These are phyloP conservation scores for Psilanteris sp. DNA, from an alignment of 1,140 invertebrate species.

Conservation along the genomic window DNA sequence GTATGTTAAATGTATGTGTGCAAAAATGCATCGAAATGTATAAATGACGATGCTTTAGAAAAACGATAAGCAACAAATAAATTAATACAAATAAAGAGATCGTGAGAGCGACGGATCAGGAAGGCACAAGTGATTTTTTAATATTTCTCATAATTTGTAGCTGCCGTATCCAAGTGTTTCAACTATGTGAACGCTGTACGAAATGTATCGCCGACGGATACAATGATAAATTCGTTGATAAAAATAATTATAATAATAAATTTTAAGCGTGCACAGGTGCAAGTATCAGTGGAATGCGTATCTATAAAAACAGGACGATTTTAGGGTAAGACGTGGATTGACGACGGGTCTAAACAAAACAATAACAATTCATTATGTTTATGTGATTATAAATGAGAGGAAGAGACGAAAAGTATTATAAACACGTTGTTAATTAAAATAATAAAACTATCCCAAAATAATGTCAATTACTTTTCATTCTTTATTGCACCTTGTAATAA, in stretches of 20 bases:
- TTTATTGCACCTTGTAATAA: no score
- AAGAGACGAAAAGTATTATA: slow-evolving; percentile 80
- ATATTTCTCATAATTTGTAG: slow-evolving; percentile 79
- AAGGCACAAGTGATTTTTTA: slow-evolving; percentile 78
- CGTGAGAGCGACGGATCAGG: slow-evolving; percentile 53
- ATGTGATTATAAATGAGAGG: slow-evolving; percentile 80
- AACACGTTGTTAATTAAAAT: slow-evolving; percentile 80
- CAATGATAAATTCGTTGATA: slow-evolving; percentile 59
- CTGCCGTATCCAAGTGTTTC: slow-evolving; percentile 73
- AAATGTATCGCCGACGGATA: slow-evolving; percentile 66
- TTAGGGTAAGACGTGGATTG: slow-evolving; percentile 74
- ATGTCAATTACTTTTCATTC: no score
- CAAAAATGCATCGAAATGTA: slow-evolving; percentile 42
- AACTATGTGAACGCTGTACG: slow-evolving; percentile 69
- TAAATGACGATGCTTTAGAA: no score
- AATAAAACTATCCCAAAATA: slow-evolving; percentile 80
- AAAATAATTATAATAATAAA: slow-evolving; percentile 44
- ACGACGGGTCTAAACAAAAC: slow-evolving; percentile 79
- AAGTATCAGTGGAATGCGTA: slow-evolving; percentile 69
- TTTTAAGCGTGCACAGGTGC: slow-evolving; percentile 63
- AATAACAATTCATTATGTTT: slow-evolving; percentile 80
- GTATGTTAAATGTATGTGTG: slow-evolving; percentile 49
- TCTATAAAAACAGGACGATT: slow-evolving; percentile 70
- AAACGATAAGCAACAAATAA: no score
- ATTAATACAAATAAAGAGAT: slow-evolving; percentile 12